Evolutionary conservation across 2,888 invertebrate genomes (phyloP), one percentile per base, ranked within the genome.

Genomic region (Drosophila quinaria): DNA sequence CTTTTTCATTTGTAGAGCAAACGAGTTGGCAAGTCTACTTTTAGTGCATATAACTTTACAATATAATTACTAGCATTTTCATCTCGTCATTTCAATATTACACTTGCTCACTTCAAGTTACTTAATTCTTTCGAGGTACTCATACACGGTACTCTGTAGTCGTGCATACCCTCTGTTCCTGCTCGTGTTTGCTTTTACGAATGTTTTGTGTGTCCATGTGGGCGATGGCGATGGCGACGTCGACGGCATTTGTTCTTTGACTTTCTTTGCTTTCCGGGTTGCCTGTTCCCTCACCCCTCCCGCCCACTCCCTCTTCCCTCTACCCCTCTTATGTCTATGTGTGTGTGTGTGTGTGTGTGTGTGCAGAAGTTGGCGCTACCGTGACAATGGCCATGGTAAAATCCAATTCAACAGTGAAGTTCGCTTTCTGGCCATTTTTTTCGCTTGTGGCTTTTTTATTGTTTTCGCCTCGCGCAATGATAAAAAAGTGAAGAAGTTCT

Each of bases 201-300:
- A 75, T 71, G 72, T 75, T 65, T 65, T 75, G 65, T 65, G 67
- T 69, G 72, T 65, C 71, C 74, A 62, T 67, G 64, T 58, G 62
- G 73, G 56, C 46, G 68, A 33, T 17, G 46, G 46, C 35, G 46
- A 51, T 47, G 56, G 51, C 33, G 61, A 46, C 63, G 69, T 49
- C 37, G 46, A 39, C 35, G 52, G 52, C 39, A 88, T 88, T 88
- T 88, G 88, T 88, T 89, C 87, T 86, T 89, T 88, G 86, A 88
- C 88, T 89, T 88, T 78, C 84, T 75, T 77, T 76, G 71, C 84
- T 84, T 87, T 82, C 86, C 81, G 83, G 77, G 70, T 61, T 74
- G 61, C 73, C 73, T 46, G 39, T 39, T 31, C 17, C 29, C 25
- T 35, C 19, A 31, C 33, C 49, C 52, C 58, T 47, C 4, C 39